Conservation (phyloP, 2,888 invertebrate genomes). For the Vesta saturnalis region DNA sequence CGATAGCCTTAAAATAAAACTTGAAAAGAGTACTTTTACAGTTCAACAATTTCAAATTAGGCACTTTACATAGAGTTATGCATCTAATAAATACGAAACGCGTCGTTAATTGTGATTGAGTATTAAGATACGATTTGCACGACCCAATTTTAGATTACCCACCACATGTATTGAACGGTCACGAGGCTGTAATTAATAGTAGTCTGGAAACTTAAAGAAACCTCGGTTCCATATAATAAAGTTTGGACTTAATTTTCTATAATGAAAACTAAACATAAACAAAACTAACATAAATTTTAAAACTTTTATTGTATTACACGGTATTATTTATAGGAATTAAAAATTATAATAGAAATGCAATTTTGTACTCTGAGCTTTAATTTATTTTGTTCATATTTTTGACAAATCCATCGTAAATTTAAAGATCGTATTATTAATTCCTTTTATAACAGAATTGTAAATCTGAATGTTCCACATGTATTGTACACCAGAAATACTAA, state of each 20-base stretch:
- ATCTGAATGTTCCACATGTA: neutral
- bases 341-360: slow-evolving; percentile 4
- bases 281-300: slow-evolving; percentile 7
- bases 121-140: slow-evolving; percentile 9
- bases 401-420: neutral
- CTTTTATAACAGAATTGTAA: neutral
- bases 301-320: slow-evolving; percentile 6
- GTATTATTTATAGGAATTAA: neutral
- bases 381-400: neutral
- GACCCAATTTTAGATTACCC: slow-evolving; percentile 1
- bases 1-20: no score
- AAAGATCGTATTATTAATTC: neutral
- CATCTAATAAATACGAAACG: neutral
- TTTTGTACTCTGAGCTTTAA: slow-evolving; percentile 6
- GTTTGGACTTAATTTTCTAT: slow-evolving; percentile 8
- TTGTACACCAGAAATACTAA: no score
- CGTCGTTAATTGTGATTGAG: slow-evolving; percentile 7
- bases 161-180: slow-evolving; percentile 18
- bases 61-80: neutral
- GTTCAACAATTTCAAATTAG: no score
- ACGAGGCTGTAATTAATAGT: slow-evolving; percentile 18
- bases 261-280: neutral
- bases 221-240: slow-evolving; percentile 7
- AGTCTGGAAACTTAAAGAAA: slow-evolving; percentile 10
- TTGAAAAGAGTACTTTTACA: no score